phyloP scores from a whole-genome alignment of 53 echinoderm and acorn worm genomes.

The Holothuria scabra region DNA sequence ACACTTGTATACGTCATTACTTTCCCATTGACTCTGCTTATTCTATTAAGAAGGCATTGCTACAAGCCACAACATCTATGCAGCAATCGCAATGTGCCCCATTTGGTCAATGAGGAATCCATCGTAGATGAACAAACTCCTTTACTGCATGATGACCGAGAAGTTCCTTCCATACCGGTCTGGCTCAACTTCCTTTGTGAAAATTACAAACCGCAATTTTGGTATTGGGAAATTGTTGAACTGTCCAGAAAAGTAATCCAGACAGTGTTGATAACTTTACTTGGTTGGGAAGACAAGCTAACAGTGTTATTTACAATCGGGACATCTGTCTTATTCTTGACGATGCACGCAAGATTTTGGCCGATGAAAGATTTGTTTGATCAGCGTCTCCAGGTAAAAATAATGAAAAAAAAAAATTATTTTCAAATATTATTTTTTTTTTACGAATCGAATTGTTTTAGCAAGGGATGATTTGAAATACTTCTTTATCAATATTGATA shows the following conservation, averaged over 20 bases:
- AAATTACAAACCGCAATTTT: slow-evolving; percentile 9
- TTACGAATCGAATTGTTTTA: too few relatives aligned
- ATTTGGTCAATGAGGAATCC: neutral
- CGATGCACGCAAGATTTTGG: slow-evolving; percentile 53
- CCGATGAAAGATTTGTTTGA: slow-evolving; percentile 54
- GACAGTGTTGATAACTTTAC: neutral
- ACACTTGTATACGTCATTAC: slow-evolving; percentile 52
- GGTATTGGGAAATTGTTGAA: slow-evolving; percentile 41
- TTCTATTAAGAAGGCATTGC: slow-evolving; percentile 41
- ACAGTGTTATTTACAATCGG: slow-evolving; percentile 54
- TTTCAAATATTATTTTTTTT: too few relatives aligned
- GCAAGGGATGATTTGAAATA: too few relatives aligned
- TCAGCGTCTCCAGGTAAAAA: too few relatives aligned
- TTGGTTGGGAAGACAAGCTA: slow-evolving; percentile 43
- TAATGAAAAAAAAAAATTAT: too few relatives aligned
- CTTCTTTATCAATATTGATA: too few relatives aligned
- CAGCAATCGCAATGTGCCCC: neutral
- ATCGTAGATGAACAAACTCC: neutral
- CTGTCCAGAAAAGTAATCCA: slow-evolving; percentile 9
- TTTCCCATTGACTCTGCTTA: slow-evolving; percentile 50
- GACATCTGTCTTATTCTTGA: slow-evolving; percentile 56
- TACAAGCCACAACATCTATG: neutral
- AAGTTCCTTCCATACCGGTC: neutral
- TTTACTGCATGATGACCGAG: neutral
- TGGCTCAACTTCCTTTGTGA: slow-evolving; percentile 21